Percentiles rank a stretch among this genome's conserved stretches.
phyloP scores from a whole-genome alignment of 2,797 vertebrate species.

The Prunella strophiata region DNA sequence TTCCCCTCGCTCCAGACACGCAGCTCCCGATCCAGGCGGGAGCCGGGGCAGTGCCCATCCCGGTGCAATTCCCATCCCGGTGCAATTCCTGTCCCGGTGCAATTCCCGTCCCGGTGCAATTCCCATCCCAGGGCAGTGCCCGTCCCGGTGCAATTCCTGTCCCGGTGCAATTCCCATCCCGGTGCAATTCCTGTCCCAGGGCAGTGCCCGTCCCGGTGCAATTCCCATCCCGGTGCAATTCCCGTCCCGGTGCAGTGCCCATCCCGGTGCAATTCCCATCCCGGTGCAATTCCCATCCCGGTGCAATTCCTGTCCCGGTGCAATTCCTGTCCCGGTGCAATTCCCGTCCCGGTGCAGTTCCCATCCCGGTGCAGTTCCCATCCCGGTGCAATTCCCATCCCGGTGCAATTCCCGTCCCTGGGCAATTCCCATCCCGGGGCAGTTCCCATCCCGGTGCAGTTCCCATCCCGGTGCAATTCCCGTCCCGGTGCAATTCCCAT shows the following conservation, averaged over 20 bases:
- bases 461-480: rapidly evolving
- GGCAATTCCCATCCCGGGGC: too few species aligned
- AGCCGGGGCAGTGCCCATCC: background rate
- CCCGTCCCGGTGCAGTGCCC: too few species aligned
- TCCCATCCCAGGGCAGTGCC: background rate
- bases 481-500: background rate
- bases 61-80: background rate
- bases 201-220: too few species aligned
- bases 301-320: background rate
- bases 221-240: too few species aligned
- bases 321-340: background rate
- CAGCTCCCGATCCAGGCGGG: background rate
- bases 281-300: background rate
- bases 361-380: background rate
- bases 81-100: background rate
- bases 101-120: background rate
- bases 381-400: too few species aligned
- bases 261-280: too few species aligned
- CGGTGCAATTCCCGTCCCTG: background rate
- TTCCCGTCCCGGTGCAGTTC: background rate
- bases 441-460: too few species aligned
- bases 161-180: too few species aligned
- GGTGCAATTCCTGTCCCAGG: too few species aligned
- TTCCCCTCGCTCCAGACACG: background rate
- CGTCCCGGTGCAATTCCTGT: background rate